phyloP scores from a whole-genome alignment of 1,140 invertebrate genomes.

The Acyrthosiphon pisum region DNA sequence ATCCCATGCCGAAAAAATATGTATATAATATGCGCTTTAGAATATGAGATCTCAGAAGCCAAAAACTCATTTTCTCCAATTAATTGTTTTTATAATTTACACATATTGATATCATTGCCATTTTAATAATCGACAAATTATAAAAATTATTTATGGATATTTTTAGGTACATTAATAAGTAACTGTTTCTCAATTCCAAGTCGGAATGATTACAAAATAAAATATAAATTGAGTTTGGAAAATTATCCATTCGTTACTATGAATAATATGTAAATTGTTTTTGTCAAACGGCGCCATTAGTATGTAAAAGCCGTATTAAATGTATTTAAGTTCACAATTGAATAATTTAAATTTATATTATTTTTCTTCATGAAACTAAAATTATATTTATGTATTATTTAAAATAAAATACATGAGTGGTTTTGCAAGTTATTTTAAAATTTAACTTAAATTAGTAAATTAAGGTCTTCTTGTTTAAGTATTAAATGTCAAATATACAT shows the following conservation, averaged over 20 bases:
- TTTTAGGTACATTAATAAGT: background rate
- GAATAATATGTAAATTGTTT: slow-evolving; percentile 35
- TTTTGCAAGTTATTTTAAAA: background rate
- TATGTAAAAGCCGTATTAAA: slow-evolving; percentile 10
- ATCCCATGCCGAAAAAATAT: background rate
- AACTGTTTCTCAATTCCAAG: background rate
- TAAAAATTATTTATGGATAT: background rate
- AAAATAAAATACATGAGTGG: background rate
- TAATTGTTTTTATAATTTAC: background rate
- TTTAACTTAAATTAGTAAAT: background rate
- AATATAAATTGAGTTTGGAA: background rate
- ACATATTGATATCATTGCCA: background rate
- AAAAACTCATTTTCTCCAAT: background rate
- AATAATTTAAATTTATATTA: slow-evolving; percentile 20
- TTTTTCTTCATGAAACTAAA: background rate
- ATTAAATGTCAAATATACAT: background rate
- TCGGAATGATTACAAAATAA: background rate
- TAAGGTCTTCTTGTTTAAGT: background rate
- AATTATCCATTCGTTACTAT: background rate
- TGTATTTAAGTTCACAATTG: slow-evolving; percentile 26
- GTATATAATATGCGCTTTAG: background rate
- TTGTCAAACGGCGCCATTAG: background rate
- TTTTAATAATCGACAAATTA: background rate
- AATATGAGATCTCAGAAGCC: background rate
- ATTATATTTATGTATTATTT: background rate